phyloP scores from a whole-genome alignment of 2,113 vertebrate genomes.

The Cariama cristata region DNA sequence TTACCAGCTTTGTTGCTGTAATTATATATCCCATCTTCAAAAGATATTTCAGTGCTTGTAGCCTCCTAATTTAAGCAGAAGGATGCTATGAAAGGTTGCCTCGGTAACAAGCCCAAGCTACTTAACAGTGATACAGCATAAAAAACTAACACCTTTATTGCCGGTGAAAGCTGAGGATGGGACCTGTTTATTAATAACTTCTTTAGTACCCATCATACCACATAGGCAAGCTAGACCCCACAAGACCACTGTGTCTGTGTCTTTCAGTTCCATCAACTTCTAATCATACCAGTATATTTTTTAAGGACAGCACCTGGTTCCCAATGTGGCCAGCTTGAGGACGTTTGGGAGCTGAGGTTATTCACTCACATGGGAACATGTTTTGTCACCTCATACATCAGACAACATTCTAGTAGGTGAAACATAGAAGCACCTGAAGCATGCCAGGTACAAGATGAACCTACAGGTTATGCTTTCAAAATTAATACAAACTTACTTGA shows the following conservation, averaged over 20 bases:
- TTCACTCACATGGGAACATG: background rate
- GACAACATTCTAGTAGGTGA: background rate
- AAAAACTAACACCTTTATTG: background rate
- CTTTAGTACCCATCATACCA: background rate
- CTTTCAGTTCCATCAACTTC: background rate
- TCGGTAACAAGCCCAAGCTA: background rate
- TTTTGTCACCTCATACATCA: background rate
- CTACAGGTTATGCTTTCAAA: background rate
- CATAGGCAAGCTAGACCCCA: background rate
- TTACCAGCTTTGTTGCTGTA: background rate
- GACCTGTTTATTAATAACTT: background rate
- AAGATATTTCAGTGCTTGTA: background rate
- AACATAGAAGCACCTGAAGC: background rate
- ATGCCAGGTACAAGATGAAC: background rate
- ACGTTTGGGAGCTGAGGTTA: background rate
- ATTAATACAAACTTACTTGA: background rate
- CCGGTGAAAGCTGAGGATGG: background rate
- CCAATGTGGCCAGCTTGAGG: background rate
- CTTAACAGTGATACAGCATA: background rate
- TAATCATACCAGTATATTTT: background rate
- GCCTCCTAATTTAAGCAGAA: slow-evolving; percentile 6
- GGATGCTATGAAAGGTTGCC: slow-evolving; percentile 6
- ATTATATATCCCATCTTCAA: background rate
- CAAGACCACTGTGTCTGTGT: background rate
- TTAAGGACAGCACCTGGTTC: background rate